Evolutionary conservation across 2,113 vertebrate genomes (phyloP).

Genomic region (Heloderma charlesbogerti): DNA sequence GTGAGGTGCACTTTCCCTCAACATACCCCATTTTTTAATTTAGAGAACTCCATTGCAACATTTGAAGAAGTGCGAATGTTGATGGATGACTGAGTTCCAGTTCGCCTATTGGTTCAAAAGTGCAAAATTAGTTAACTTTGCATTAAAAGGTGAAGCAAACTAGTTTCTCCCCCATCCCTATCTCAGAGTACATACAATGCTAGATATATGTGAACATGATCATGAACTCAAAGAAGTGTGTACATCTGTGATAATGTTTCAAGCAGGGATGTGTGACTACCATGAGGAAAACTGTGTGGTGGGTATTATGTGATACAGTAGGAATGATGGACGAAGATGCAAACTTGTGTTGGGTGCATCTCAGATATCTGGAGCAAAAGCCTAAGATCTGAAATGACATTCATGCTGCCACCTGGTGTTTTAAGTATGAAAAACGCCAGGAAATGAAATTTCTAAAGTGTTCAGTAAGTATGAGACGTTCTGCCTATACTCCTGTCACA

Average conservation of each 20-base stretch:
- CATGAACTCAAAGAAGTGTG: not conserved
- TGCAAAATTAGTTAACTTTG: no score
- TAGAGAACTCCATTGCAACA: no score
- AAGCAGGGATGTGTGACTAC: not conserved
- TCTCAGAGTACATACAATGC: not conserved
- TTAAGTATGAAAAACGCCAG: conserved; percentile 64
- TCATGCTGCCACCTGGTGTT: conserved; percentile 76
- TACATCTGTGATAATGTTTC: not conserved
- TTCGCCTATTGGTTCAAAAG: no score
- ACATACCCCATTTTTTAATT: no score
- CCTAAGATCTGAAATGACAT: conserved; percentile 67
- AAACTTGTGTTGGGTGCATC: conserved; percentile 5
- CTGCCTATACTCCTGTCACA: conserved; percentile 8
- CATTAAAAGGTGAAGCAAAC: no score
- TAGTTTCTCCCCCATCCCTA: no score
- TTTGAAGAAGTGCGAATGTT: no score
- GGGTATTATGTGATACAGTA: not conserved
- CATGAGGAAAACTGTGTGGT: not conserved
- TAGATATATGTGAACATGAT: not conserved
- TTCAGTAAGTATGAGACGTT: not conserved
- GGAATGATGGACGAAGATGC: not conserved
- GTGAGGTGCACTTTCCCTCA: no score
- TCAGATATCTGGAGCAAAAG: conserved; percentile 30
- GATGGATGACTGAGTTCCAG: no score
- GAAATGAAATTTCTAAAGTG: conserved; percentile 61